These are phyloP conservation scores for Labia minor DNA, from an alignment of 2,888 invertebrate species.

Conservation along the genomic window DNA sequence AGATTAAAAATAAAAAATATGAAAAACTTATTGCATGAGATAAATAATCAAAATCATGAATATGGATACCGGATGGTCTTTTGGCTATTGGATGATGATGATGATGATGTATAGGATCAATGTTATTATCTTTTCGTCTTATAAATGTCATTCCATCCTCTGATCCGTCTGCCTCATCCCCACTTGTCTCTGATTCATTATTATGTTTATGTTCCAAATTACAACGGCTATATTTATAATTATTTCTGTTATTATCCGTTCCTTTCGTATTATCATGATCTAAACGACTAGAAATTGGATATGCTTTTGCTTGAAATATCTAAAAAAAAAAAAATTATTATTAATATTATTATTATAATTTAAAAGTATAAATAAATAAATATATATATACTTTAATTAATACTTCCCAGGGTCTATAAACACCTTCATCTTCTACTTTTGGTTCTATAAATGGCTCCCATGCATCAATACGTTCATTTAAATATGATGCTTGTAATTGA, in stretches of 20 bases:
- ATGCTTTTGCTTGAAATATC: slow-evolving; percentile 45
- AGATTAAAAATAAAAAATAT: slow-evolving; percentile 24
- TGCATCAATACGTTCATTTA: slow-evolving; percentile 53
- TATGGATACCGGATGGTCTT: slow-evolving; percentile 15
- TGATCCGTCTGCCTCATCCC: slow-evolving; percentile 45
- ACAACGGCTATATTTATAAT: slow-evolving; percentile 27
- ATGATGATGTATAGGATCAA: slow-evolving; percentile 19
- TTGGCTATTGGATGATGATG: too few relatives aligned
- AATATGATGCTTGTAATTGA: slow-evolving; percentile 47
- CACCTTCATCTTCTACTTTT: slow-evolving; percentile 51
- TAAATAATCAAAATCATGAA: too few relatives aligned
- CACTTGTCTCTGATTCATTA: slow-evolving; percentile 47
- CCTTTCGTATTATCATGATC: slow-evolving; percentile 27
- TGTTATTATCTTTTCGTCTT: slow-evolving; percentile 32
- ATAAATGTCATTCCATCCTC: slow-evolving; percentile 48
- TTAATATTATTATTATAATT: too few relatives aligned
- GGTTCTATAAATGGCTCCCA: slow-evolving; percentile 84
- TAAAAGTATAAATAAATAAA: too few relatives aligned
- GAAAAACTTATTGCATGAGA: slow-evolving; percentile 3
- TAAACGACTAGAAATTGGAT: slow-evolving; percentile 40
- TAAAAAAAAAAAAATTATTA: too few relatives aligned
- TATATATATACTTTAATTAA: slow-evolving; percentile 39
- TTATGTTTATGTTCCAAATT: slow-evolving; percentile 37
- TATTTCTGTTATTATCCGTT: slow-evolving; percentile 29
- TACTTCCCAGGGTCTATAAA: slow-evolving; percentile 61